Evolutionary conservation across 2,113 vertebrate genomes (phyloP).

Genomic region (Malurus elegans): DNA sequence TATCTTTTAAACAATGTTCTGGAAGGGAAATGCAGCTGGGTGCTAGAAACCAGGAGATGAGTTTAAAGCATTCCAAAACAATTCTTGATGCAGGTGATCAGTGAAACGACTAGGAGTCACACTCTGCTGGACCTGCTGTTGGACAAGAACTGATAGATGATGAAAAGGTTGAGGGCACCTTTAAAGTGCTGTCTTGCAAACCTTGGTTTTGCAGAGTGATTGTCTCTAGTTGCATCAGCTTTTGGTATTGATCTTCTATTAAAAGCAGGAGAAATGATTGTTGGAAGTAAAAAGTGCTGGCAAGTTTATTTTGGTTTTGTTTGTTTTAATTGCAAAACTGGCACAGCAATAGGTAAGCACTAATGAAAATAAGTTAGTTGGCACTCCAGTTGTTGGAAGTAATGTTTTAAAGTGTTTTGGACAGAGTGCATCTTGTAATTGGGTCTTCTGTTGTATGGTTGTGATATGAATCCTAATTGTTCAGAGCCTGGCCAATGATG

Average conservation of each 20-base stretch:
- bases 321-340: constrained; percentile 13
- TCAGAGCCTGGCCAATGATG: neutral
- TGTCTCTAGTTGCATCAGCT: constrained; percentile 9
- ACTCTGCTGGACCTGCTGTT: neutral
- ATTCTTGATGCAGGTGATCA: neutral
- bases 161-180: neutral
- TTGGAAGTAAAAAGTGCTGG: constrained; percentile 26
- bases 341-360: neutral
- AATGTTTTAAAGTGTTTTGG: neutral
- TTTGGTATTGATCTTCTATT: neutral
- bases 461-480: neutral
- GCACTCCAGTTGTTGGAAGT: neutral
- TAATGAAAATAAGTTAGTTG: neutral
- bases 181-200: neutral
- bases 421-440: neutral
- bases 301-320: neutral
- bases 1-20: neutral
- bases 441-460: neutral
- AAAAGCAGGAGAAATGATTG: neutral
- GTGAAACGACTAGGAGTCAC: neutral
- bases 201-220: neutral
- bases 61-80: neutral
- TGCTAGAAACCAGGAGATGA: neutral
- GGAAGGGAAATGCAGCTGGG: neutral
- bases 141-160: neutral